phyloP scores from a whole-genome alignment of 2,797 vertebrate genomes.

The Intellagama lesueurii region DNA sequence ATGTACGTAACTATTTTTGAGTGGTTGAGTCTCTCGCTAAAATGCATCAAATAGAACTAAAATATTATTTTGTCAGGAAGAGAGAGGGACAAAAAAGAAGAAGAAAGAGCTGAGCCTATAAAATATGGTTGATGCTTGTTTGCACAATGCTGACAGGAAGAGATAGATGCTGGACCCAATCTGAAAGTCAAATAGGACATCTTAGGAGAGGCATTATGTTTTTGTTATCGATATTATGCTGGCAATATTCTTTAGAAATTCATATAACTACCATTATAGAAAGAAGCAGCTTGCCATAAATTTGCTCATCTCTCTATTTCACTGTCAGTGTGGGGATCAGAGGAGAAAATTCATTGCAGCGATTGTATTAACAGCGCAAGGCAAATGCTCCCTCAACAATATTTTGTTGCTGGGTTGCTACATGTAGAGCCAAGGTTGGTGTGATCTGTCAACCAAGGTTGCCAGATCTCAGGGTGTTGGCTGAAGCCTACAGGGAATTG shows the following conservation, averaged over 20 bases:
- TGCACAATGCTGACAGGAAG: background rate
- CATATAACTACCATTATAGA: conserved; percentile 13
- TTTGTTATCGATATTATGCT: conserved; percentile 21
- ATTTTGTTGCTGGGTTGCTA: background rate
- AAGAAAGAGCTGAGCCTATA: background rate
- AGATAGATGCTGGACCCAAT: background rate
- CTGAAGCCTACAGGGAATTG: too few species aligned
- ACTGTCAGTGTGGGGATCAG: conserved; percentile 19
- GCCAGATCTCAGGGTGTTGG: too few species aligned
- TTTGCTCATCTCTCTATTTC: conserved; percentile 22
- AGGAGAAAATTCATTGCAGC: conserved; percentile 2
- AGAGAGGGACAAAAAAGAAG: background rate
- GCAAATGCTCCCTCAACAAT: background rate
- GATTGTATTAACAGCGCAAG: background rate
- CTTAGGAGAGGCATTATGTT: background rate
- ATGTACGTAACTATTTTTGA: background rate
- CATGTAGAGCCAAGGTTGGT: background rate
- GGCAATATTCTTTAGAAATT: conserved; percentile 24
- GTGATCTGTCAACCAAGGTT: too few species aligned
- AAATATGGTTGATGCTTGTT: conserved; percentile 30
- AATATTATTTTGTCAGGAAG: conserved; percentile 44
- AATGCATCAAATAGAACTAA: conserved; percentile 29
- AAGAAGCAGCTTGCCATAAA: background rate
- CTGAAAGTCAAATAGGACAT: conserved; percentile 38
- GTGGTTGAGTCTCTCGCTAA: conserved; percentile 22